Evolutionary conservation across 2,888 invertebrate genomes (phyloP).

Genomic region (Nezara viridula): DNA sequence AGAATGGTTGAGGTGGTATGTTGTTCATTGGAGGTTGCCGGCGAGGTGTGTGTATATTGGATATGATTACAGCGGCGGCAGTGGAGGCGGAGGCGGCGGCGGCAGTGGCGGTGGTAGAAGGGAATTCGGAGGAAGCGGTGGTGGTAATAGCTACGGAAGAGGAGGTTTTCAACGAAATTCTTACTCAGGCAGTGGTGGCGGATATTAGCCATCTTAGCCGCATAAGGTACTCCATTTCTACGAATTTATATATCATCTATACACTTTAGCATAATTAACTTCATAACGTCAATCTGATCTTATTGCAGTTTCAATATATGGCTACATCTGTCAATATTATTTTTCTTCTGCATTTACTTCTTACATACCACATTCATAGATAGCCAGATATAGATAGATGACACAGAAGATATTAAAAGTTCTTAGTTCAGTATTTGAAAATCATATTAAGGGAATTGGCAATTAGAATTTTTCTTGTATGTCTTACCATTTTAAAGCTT

Average conservation of each 20-base stretch:
- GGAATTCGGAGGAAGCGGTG: conserved; percentile 51
- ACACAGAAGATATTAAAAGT: background rate
- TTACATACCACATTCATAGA: background rate
- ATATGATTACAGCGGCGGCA: conserved; percentile 58
- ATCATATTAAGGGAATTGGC: background rate
- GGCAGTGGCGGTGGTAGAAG: conserved; percentile 49
- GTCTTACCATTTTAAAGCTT: background rate
- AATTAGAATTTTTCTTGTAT: background rate
- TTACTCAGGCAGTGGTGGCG: conserved; percentile 70
- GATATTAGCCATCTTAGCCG: conserved; percentile 63
- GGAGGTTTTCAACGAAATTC: conserved; percentile 69
- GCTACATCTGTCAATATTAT: background rate
- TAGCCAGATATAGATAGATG: background rate
- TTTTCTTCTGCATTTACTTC: conserved; percentile 8
- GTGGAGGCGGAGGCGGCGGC: conserved; percentile 52
- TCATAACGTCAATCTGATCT: background rate
- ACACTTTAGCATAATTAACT: conserved; percentile 9
- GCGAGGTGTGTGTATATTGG: conserved; percentile 55
- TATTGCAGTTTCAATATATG: background rate
- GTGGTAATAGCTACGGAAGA: conserved; percentile 65
- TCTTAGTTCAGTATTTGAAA: background rate
- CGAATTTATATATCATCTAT: conserved; percentile 26
- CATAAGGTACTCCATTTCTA: conserved; percentile 34
- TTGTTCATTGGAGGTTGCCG: conserved; percentile 23
- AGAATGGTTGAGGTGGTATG: conserved; percentile 59